These are phyloP conservation scores for Chinchilla lanigera DNA, from an alignment of 2,113 vertebrate species.

Conservation along the genomic window DNA sequence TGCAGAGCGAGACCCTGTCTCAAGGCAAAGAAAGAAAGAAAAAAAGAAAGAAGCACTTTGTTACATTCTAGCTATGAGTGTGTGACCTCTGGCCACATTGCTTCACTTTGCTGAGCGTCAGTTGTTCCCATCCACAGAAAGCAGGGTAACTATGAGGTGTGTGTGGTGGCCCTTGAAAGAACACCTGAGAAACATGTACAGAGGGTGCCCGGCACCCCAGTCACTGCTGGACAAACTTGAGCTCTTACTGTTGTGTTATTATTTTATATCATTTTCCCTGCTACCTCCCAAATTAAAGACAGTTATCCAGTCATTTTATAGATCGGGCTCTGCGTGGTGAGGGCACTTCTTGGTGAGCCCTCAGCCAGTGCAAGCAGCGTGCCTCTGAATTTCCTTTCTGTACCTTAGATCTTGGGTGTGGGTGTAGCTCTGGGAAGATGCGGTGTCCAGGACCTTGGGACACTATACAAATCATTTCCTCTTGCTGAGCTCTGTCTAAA, in stretches of 20 bases:
- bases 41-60: background rate
- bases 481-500: background rate
- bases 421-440: background rate
- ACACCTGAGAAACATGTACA: background rate
- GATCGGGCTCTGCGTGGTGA: background rate
- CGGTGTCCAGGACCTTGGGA: background rate
- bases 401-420: background rate
- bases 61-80: background rate
- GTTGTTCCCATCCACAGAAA: background rate
- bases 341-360: background rate
- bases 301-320: background rate
- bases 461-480: background rate
- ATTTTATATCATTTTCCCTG: background rate
- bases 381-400: background rate
- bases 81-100: background rate
- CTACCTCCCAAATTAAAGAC: background rate
- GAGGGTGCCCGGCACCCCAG: too few species aligned
- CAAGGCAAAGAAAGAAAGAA: background rate
- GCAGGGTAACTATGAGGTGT: background rate
- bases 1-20: background rate
- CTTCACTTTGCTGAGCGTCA: background rate
- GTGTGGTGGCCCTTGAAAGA: background rate
- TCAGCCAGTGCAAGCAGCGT: background rate
- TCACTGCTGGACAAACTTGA: background rate
- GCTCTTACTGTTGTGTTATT: accelerated